Conservation (phyloP, 2,797 vertebrate species). For the Craterocephalus amniculus region DNA sequence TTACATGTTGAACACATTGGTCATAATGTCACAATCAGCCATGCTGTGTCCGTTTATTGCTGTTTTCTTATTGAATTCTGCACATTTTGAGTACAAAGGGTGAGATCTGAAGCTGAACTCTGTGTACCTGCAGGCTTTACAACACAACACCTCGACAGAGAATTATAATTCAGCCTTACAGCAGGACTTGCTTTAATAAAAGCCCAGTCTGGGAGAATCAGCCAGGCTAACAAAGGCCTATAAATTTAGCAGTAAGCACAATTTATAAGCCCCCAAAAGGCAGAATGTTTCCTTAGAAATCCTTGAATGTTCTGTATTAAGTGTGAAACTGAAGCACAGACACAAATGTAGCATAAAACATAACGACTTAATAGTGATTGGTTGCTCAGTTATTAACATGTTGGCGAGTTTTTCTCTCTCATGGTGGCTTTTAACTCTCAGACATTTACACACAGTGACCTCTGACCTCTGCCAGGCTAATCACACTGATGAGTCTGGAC, state of each 20-base stretch:
- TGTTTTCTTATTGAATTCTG: too few relatives aligned
- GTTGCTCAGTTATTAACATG: too few relatives aligned
- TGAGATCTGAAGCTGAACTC: constrained; percentile 1
- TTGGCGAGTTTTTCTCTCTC: background rate
- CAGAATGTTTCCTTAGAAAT: background rate
- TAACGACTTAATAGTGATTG: background rate
- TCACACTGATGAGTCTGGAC: constrained; percentile 40
- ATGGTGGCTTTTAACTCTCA: constrained; percentile 9
- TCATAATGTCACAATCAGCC: background rate
- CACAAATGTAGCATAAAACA: background rate
- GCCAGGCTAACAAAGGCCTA: constrained; percentile 7
- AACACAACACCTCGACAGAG: constrained; percentile 2
- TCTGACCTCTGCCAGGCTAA: constrained; percentile 31
- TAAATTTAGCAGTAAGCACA: constrained; percentile 2
- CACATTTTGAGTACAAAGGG: constrained; percentile 1
- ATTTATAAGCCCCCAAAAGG: background rate
- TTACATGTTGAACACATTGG: background rate
- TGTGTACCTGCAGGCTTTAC: constrained; percentile 8
- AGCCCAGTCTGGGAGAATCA: constrained; percentile 13
- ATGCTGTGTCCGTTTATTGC: background rate
- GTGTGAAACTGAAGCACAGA: background rate
- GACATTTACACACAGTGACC: constrained; percentile 6
- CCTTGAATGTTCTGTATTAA: constrained; percentile 4
- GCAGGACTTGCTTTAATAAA: constrained; percentile 15
- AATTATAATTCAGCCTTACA: constrained; percentile 22